Base-by-base conservation (phyloP, 1,140 invertebrate species). In the Drosophila virilis region DNA sequence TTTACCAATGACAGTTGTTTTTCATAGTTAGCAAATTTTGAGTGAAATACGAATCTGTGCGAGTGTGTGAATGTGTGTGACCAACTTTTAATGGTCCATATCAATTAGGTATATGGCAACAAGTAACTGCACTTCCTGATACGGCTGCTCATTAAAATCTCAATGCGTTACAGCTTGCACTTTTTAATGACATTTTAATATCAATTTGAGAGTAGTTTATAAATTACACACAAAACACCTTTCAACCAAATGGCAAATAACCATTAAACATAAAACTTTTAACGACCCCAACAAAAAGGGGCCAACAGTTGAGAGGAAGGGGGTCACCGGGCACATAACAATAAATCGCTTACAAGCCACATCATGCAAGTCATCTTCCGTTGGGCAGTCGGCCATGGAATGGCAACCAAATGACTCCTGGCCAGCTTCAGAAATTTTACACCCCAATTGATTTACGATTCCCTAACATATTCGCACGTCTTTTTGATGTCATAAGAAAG, bases 61-160 rank as follows among this genome's bases (percentile, higher is more conserved):
- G 35, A 32, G 33, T 52, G 66, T 8, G 15, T 9, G 50, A 3
- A 2, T 22, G 22, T 22, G 22, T 8, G 15, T 9, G 50, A 8
- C 10, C 33, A 15, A 48, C 38, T n/a, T 67, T 68, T 42, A 33
- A 48, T 38, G 33, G 54, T 17, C 45, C 55, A 50, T 13, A 42
- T 40, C 8, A 66, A 57, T 57, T 38, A 50, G 17, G n/a, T 6
- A 17, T 43, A 12, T 22, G 17, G 8, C 43, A 46, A 33, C 28
- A 13, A 12, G 6, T 52, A 46, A 17, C n/a, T 37, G 48, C 10
- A 58, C 22, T 68, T 68, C 66, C 55, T 60, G 33, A 43, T 59
- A 22, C 13, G 43, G 1, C 15, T 35, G 32, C 43, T 33, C 6
- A 33, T 17, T 42, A 52, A 51, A 50, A 9, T 12, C 37, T 28